A percentile compares a stretch with the other conserved stretches of the same genome.
These are phyloP conservation scores for Theropithecus gelada DNA, from an alignment of 2,113 vertebrate genomes.

Conservation along the genomic window DNA sequence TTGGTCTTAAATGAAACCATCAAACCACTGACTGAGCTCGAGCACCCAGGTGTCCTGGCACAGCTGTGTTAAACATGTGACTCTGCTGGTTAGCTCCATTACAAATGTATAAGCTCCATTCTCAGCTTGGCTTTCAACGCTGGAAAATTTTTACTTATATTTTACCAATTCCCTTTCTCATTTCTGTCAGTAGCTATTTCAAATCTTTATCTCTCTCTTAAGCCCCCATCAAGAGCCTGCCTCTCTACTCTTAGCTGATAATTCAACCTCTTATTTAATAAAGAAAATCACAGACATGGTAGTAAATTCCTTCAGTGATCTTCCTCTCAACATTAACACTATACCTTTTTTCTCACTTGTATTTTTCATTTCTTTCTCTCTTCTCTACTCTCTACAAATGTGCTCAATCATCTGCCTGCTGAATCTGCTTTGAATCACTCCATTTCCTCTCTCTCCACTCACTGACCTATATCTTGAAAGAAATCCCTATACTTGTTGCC, in stretches of 20 bases:
- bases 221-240: neutral
- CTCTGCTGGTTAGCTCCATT: neutral
- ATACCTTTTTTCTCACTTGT: neutral
- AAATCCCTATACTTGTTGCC: neutral
- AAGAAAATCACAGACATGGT: neutral
- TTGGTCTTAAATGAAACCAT: neutral
- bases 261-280: neutral
- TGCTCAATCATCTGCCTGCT: neutral
- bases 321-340: neutral
- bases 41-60: neutral
- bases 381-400: neutral
- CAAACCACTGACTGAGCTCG: neutral
- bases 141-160: neutral
- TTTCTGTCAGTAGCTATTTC: neutral
- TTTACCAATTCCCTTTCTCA: constrained; percentile 28
- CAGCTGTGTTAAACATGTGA: neutral
- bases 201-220: neutral
- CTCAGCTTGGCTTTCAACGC: neutral
- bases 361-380: neutral
- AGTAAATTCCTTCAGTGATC: neutral
- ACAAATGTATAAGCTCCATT: neutral
- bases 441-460: neutral
- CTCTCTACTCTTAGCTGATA: neutral
- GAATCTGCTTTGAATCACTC: neutral
- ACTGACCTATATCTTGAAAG: neutral